Percentiles rank a stretch among this genome's conserved stretches.
These are phyloP conservation scores for Menura novaehollandiae DNA, from an alignment of 2,113 vertebrate genomes.

Conservation along the genomic window DNA sequence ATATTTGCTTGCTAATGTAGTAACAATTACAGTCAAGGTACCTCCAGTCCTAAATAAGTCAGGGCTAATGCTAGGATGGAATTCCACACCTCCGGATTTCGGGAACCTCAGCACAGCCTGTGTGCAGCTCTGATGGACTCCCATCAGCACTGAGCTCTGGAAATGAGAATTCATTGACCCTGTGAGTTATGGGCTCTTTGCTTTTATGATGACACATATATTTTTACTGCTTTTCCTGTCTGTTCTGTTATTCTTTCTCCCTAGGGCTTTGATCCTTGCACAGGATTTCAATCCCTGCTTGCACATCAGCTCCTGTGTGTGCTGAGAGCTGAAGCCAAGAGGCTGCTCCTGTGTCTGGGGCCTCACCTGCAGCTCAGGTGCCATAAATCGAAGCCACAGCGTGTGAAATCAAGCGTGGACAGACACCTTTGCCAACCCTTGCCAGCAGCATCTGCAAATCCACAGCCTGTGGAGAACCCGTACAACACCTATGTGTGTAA, in stretches of 20 bases:
- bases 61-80: not conserved
- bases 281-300: not conserved
- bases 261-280: not conserved
- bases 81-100: not conserved
- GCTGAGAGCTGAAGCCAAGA: not conserved
- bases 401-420: not conserved
- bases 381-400: not conserved
- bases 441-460: not conserved
- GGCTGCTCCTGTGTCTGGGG: fast-evolving
- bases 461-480: not conserved
- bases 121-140: not conserved
- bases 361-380: not conserved
- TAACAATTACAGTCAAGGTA: not conserved
- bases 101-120: not conserved
- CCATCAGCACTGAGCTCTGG: not conserved
- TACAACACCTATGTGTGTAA: fast-evolving
- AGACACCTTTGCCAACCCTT: not conserved
- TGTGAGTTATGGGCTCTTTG: not conserved
- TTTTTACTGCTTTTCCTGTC: not conserved
- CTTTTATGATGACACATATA: not conserved
- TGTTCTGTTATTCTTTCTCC: not conserved
- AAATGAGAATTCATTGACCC: not conserved
- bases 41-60: not conserved
- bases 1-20: not conserved
- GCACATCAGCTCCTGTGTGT: not conserved